Evolutionary conservation across 2,888 invertebrate genomes (phyloP), one percentile per base, ranked within the genome.

Genomic region (Platycnemis pennipes): DNA sequence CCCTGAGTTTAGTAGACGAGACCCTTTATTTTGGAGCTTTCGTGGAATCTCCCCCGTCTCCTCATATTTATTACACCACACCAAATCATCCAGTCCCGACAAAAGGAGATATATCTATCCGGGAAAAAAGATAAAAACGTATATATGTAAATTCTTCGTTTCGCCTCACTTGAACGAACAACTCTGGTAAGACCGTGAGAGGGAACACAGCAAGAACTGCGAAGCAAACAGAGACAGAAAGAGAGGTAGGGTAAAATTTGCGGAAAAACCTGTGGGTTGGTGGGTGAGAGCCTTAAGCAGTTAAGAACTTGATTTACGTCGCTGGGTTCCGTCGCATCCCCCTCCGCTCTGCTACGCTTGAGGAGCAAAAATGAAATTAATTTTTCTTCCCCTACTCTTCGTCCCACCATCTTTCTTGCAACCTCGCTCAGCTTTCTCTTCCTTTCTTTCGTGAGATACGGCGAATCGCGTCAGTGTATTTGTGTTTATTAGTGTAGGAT

Each of bases 281-380:
- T 37, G 77, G 91, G 91, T 69, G 91, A 91, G 69, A 91, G 69
- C 89, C 56, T 56, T 89, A 89, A 89, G 91, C 91, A 91, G 91
- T 91, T 91, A 91, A 91, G 91, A 91, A 63, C 53, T 91, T 91
- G 91, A 91, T 91, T 91, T 91, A 91, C 91, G 91, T 91, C 91
- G 22, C 56, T 42, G 31, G 44, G 87, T 37, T 63, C 89, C 56
- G 44, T 44, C 63, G 63, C 53, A 44, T 44, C 91, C 63, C 16
- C 87, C 91, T 44, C 56, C 89, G 22, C 89, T 37, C n/a, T 37
- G 37, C 45, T 46, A 44, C 91, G 19, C 91, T 89, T 56, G 53
- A 89, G 89, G 91, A 91, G 63, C 91, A 91, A 91, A 91, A 69
- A 91, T 91, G 91, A 91, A 91, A 91, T 91, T 91, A 91, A 91